phyloP scores from a whole-genome alignment of 2,888 invertebrate genomes.

The Pemphredon lugubris region DNA sequence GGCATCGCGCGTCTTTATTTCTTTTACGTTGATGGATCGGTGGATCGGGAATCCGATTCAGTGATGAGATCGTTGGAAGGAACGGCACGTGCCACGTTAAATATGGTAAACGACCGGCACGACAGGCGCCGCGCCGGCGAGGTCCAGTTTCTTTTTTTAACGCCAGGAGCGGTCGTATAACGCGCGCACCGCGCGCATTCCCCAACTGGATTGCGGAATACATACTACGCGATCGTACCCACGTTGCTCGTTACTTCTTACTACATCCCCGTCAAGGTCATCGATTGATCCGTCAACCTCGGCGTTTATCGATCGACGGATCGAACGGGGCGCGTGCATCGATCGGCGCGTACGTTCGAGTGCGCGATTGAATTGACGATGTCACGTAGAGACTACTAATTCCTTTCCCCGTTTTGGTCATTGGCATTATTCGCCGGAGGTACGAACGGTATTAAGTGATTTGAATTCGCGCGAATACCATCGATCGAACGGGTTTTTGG shows the following conservation, averaged over 20 bases:
- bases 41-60: conserved; percentile 28
- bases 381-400: too few species aligned
- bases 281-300: conserved; percentile 15
- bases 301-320: conserved; percentile 12
- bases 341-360: neutral
- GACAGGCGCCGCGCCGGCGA: conserved; percentile 27
- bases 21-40: conserved; percentile 44
- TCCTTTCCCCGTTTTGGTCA: too few species aligned
- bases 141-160: conserved; percentile 30
- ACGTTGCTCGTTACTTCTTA: conserved; percentile 14
- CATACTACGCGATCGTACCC: conserved; percentile 4
- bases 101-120: conserved; percentile 54
- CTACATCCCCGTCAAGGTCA: conserved; percentile 20
- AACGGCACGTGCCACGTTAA: conserved; percentile 52
- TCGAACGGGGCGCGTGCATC: neutral
- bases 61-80: conserved; percentile 32
- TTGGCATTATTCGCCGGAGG: too few species aligned
- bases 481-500: too few species aligned
- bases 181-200: conserved; percentile 13
- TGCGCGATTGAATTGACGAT: too few species aligned
- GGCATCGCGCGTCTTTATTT: conserved; percentile 27
- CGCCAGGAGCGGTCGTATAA: conserved; percentile 13
- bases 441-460: too few species aligned
- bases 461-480: neutral
- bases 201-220: conserved; percentile 6